phyloP scores from a whole-genome alignment of 1,140 invertebrate species.

The Orchestia grillus region DNA sequence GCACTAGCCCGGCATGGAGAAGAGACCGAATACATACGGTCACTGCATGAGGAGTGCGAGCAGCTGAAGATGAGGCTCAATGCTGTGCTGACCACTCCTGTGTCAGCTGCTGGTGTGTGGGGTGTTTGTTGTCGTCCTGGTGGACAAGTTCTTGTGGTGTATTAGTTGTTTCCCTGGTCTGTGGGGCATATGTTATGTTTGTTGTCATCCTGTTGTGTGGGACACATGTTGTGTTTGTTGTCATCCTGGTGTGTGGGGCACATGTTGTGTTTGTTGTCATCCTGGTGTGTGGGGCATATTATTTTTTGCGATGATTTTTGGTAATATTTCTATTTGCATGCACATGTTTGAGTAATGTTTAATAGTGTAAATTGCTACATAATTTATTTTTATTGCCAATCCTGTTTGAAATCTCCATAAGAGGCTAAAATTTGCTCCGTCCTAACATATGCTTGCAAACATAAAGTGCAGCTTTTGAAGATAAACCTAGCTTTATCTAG shows the following conservation, averaged over 20 bases:
- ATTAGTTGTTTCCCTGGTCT: neutral
- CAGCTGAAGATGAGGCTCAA: conserved; percentile 76
- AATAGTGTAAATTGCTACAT: too few species aligned
- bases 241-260: neutral
- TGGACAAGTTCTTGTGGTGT: neutral
- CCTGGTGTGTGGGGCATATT: neutral
- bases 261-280: neutral
- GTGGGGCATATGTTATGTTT: neutral
- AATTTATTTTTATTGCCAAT: too few species aligned
- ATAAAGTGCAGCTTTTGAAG: too few species aligned
- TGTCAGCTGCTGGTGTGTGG: conserved; percentile 72
- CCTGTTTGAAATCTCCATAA: too few species aligned
- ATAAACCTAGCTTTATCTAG: too few species aligned
- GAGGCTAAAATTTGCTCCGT: too few species aligned
- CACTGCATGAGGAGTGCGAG: conserved; percentile 87
- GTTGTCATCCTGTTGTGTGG: neutral
- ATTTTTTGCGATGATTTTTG: too few species aligned
- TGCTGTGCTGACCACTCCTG: conserved; percentile 59
- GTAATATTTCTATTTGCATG: too few species aligned
- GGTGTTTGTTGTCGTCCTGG: neutral
- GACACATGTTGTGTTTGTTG: neutral
- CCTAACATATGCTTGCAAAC: too few species aligned
- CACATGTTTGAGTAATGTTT: too few species aligned
- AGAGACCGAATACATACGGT: conserved; percentile 83
- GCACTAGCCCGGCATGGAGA: conserved; percentile 87